phyloP scores from a whole-genome alignment of 2,113 vertebrate genomes.

The Pimephales promelas region DNA sequence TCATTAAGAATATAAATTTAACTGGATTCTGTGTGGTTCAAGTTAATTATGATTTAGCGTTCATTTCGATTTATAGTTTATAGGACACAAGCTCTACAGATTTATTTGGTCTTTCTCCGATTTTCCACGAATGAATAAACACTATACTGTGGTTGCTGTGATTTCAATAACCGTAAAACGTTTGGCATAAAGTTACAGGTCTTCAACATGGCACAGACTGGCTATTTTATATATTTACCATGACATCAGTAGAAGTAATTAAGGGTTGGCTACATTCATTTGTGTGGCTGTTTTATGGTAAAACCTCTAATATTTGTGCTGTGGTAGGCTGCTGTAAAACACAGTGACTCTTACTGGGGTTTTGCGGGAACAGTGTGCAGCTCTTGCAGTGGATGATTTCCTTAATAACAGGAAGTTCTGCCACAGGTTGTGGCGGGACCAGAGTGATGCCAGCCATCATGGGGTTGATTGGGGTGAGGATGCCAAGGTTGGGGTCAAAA shows the following conservation, averaged over 20 bases:
- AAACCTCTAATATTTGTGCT: not conserved
- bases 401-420: conserved; percentile 87
- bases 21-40: not conserved
- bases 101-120: not conserved
- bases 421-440: conserved; percentile 80
- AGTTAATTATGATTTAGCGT: not conserved
- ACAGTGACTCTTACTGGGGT: conserved; percentile 86
- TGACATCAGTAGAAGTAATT: conserved; percentile 22
- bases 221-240: conserved; percentile 12
- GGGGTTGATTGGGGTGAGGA: conserved; percentile 90
- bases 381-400: conserved; percentile 97
- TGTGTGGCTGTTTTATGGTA: not conserved
- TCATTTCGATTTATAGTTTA: not conserved
- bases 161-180: conserved; percentile 10
- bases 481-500: conserved; percentile 88
- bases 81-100: not conserved
- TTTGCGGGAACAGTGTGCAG: conserved; percentile 95
- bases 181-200: conserved; percentile 9
- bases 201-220: not conserved
- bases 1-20: not conserved
- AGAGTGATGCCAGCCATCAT: conserved; percentile 90
- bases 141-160: not conserved
- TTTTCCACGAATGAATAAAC: conserved; percentile 9
- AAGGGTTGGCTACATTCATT: not conserved
- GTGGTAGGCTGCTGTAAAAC: not conserved